Conservation (phyloP, 2,113 vertebrate species). For the Athene cunicularia region DNA sequence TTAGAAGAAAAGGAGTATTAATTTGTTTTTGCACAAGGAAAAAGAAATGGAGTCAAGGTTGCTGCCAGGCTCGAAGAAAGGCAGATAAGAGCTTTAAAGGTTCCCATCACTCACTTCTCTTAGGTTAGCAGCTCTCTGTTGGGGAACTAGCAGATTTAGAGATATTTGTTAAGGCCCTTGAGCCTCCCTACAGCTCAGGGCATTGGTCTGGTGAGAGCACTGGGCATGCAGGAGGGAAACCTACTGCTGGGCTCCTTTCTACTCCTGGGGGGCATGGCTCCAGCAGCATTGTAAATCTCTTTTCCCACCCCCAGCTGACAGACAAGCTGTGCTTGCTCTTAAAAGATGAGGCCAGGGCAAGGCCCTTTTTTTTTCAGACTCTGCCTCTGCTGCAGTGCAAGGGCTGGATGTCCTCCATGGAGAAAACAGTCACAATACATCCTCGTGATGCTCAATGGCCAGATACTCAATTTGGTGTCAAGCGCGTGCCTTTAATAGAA, state of each 20-base stretch:
- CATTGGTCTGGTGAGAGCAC: neutral
- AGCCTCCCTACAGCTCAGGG: fast-evolving
- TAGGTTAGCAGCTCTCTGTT: neutral
- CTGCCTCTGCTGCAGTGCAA: neutral
- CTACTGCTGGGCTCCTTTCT: neutral
- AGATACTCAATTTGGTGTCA: neutral
- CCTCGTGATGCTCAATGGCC: fast-evolving
- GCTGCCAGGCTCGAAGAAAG: neutral
- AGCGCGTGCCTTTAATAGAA: neutral
- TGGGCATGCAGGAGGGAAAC: fast-evolving
- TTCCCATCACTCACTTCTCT: neutral
- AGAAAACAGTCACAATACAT: neutral
- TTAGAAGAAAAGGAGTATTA: neutral
- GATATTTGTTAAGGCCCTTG: neutral
- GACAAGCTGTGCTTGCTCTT: neutral
- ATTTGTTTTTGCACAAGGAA: neutral
- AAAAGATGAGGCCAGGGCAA: neutral
- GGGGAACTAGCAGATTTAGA: neutral
- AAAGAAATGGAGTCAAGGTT: neutral
- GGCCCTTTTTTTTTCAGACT: neutral
- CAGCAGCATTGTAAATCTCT: neutral
- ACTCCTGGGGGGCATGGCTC: neutral
- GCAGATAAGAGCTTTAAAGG: neutral
- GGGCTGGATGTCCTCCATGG: neutral
- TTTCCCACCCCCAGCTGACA: neutral